Evolutionary conservation across 2,113 vertebrate genomes (phyloP), one percentile per base, ranked within the genome.

Genomic region (Rhombomys opimus): DNA sequence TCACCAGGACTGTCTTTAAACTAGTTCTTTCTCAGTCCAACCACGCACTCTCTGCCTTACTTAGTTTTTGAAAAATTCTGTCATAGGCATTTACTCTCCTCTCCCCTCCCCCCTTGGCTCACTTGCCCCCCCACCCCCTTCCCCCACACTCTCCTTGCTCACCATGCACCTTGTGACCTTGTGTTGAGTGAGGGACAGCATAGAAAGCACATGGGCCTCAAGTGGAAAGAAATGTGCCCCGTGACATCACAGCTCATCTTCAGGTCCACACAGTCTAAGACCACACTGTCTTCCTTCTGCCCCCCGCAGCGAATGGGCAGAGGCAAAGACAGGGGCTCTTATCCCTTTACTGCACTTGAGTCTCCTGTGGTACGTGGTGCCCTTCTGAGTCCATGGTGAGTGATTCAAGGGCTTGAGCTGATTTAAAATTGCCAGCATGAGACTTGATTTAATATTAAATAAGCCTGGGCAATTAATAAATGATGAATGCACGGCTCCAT

Each of bases 1-100:
- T 94, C 95, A n/a, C 67, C 30, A 1, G 85, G n/a, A 52, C 50
- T 87, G 18, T 92, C 95, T 93, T 88, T 57, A 52, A 5, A 87
- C 50, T 59, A 70, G 63, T 80, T 87, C 50, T 65, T 94, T 70
- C 78, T 84, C 78, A 82, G 73, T 50, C 81, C 68, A 89, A 82
- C 94, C 87, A 80, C 23, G 92, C 59, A 94, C 15, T 65, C 80
- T 78, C 80, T 68, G 12, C 76, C 88, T 93, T 70, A 52, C 25
- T 90, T 89, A 35, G 13, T 72, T 86, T 70, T 82, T 91, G 14
- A 87, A 87, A 63, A 81, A 82, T 81, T 65, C 61, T 72, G 95
- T 75, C 68, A 63, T 46, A 88, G 87, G 86, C 41, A 89, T 54
- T 20, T 38, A 68, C 78, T 22, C 52, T 22, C 52, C 46, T 46